phyloP scores from a whole-genome alignment of 2,797 vertebrate species.

The Erpetoichthys calabaricus region DNA sequence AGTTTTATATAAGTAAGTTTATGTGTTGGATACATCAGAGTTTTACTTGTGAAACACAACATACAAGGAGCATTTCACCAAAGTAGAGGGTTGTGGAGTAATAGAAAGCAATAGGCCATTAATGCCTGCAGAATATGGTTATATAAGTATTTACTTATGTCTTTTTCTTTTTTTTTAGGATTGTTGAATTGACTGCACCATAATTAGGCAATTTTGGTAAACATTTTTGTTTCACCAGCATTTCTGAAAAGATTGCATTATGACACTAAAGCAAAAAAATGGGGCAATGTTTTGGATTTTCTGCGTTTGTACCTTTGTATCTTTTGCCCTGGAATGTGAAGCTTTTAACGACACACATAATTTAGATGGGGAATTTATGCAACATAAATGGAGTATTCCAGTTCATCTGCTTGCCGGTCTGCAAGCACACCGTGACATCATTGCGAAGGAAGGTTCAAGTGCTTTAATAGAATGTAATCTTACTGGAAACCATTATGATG shows the following conservation, averaged over 20 bases:
- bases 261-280: background rate
- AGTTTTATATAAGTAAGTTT: too few relatives aligned
- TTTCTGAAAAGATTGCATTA: too few relatives aligned
- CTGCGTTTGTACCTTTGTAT: background rate
- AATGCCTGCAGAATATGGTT: too few relatives aligned
- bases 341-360: conserved; percentile 23
- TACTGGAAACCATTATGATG: conserved; percentile 35
- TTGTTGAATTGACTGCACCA: background rate
- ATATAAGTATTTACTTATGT: too few relatives aligned
- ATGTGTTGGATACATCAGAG: too few relatives aligned
- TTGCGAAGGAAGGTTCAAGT: conserved; percentile 68
- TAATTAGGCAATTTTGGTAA: too few relatives aligned
- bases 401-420: conserved; percentile 29
- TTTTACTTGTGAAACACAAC: too few relatives aligned
- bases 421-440: conserved; percentile 38
- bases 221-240: too few relatives aligned
- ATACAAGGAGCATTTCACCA: too few relatives aligned
- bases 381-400: conserved; percentile 27
- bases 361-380: conserved; percentile 14
- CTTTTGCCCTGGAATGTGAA: conserved; percentile 35
- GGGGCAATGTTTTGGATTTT: background rate
- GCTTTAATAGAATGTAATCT: conserved; percentile 65
- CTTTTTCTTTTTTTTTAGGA: background rate
- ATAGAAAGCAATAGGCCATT: too few relatives aligned
- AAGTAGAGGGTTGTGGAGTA: too few relatives aligned